Evolutionary conservation across 2,113 vertebrate species (phyloP).

Genomic region (Hoplias malabaricus): DNA sequence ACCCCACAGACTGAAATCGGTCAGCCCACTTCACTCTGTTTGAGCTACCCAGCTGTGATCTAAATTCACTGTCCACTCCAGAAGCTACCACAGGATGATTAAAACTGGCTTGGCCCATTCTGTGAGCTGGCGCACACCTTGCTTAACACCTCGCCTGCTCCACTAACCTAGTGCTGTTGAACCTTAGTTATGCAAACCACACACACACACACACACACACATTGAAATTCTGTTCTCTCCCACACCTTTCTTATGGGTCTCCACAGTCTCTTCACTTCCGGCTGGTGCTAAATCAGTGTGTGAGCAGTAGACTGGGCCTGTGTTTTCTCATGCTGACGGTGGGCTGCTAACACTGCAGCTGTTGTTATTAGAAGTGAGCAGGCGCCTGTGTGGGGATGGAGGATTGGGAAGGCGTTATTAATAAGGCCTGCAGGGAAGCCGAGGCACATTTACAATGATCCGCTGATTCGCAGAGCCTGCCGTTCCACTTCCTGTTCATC

Average conservation of each 20-base stretch:
- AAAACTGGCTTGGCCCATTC: too few species aligned
- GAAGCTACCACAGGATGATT: too few species aligned
- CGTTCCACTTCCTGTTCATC: conserved; percentile 18
- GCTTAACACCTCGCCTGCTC: too few species aligned
- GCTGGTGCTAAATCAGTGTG: neutral
- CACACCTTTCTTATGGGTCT: neutral
- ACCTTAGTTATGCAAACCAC: too few species aligned
- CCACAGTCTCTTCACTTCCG: neutral
- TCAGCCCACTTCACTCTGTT: too few species aligned
- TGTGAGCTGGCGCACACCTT: too few species aligned
- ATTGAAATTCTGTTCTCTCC: too few species aligned
- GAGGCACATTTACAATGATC: conserved; percentile 30
- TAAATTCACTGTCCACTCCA: too few species aligned
- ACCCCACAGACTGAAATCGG: too few species aligned
- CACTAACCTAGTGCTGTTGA: too few species aligned
- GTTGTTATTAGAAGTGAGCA: conserved; percentile 15
- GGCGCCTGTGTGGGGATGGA: neutral
- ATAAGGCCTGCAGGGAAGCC: neutral
- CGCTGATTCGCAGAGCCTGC: conserved; percentile 21
- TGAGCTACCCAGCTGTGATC: too few species aligned
- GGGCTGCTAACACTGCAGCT: neutral
- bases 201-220: conserved; percentile 1
- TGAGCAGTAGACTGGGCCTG: neutral
- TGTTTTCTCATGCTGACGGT: neutral
- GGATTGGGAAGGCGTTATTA: neutral